Conservation (phyloP, 1,140 invertebrate species). For the Zaprionus vittiger region DNA sequence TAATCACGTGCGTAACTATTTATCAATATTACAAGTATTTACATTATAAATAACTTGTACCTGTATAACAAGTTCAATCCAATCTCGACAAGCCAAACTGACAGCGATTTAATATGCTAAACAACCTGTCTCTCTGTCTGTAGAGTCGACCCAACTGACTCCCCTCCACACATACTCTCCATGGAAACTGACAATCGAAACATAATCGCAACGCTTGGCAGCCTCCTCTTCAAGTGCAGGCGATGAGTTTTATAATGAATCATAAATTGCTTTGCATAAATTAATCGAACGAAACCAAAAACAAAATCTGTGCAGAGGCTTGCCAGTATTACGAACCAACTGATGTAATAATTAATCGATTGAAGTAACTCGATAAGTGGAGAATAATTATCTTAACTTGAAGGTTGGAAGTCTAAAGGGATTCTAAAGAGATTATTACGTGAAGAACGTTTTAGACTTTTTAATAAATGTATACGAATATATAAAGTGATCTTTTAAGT, state of each 20-base stretch:
- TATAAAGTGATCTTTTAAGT: no score
- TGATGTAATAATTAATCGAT: slow-evolving; percentile 1
- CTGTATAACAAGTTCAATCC: slow-evolving; percentile 13
- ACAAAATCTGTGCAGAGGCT: background rate
- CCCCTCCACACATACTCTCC: background rate
- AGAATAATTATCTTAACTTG: background rate
- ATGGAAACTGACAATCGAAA: slow-evolving; percentile 12
- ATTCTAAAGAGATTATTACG: background rate
- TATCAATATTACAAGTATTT: slow-evolving; percentile 28
- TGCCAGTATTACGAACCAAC: background rate
- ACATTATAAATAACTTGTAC: slow-evolving; percentile 24
- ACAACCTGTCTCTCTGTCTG: slow-evolving; percentile 24
- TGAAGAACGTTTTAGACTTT: no score
- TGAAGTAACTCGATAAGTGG: slow-evolving; percentile 3
- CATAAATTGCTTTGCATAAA: slow-evolving; percentile 27
- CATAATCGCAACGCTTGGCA: slow-evolving; percentile 11
- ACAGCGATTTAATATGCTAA: slow-evolving; percentile 40
- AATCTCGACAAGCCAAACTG: slow-evolving; percentile 18
- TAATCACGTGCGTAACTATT: background rate
- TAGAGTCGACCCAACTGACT: slow-evolving; percentile 7
- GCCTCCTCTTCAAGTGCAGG: slow-evolving; percentile 13
- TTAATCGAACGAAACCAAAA: slow-evolving; percentile 11
- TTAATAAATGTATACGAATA: no score
- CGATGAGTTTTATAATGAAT: slow-evolving; percentile 7
- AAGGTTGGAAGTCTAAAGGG: background rate